Evolutionary conservation across 2,113 vertebrate genomes (phyloP), one percentile per base, ranked within the genome.

Genomic region (Dasyprocta punctata): DNA sequence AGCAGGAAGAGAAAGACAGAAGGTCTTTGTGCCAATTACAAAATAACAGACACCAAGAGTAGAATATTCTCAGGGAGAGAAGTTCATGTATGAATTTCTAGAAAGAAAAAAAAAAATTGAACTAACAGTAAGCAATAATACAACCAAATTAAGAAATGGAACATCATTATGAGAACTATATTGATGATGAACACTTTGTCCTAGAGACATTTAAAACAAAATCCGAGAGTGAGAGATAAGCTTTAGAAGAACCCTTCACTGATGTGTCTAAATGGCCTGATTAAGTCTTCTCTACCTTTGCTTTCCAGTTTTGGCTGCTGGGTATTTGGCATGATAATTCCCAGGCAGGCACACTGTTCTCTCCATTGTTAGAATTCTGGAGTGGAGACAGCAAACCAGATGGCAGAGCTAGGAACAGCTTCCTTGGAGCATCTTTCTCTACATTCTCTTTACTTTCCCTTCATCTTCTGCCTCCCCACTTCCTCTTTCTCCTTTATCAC

Each of bases 401-500:
- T 63, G 26, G 65, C 38, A 36, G 33, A 61, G 77, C 61, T 7
- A 20, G 11, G 10, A n/a, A n/a, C 33, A 12, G 41, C 24, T 38
- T 13, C 22, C 30, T 58, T 6, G 9, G 14, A 20, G 24, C 58
- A 47, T 54, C 20, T 28, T 92, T 16, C 58, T 49, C 28, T 94
- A 96, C 77, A 30, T 71, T 71, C 19, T 78, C 33, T 12, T 20
- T 16, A 81, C 82, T 61, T 33, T 54, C 47, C 33, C 13, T 75
- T 14, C 41, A 97, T 75, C 90, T 65, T 41, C 38, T 16, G 26
- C 67, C 6, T 94, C 13, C 26, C 17, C 54, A 78, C 92, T 86
- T 94, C 85, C 65, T 16, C 0, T 67, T 88, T 96, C 67, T 95
- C 89, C 92, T 95, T 93, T 63, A 24, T 67, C 24, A 54, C 12